A percentile compares a stretch with the other conserved stretches of the same genome.
Conservation (phyloP, 2,113 vertebrate genomes). For the Cochlearius cochlearius region DNA sequence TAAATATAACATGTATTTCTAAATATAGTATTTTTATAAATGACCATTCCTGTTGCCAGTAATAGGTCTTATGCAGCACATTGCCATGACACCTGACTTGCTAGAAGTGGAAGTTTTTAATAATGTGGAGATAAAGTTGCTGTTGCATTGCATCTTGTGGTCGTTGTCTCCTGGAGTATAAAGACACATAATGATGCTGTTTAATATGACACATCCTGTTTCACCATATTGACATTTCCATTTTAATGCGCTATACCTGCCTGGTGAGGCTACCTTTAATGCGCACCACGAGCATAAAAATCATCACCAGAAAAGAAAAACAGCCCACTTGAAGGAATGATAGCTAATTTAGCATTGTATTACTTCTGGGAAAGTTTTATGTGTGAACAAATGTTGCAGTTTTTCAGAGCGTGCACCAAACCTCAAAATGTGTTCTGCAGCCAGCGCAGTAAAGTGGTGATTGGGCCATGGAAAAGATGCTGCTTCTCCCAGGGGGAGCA, state of each 20-base stretch:
- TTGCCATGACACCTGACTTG: not conserved
- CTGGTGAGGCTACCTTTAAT: not conserved
- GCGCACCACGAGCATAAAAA: not conserved
- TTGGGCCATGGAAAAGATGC: not conserved
- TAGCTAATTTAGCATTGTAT: not conserved
- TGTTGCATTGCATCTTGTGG: not conserved
- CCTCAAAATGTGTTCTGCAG: not conserved
- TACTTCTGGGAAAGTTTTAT: slow-evolving; percentile 35
- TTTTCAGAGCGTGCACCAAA: not conserved
- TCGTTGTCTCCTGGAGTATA: not conserved
- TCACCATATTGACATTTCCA: slow-evolving; percentile 24
- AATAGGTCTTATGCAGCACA: not conserved
- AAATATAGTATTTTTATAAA: not conserved
- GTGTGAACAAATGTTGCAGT: not conserved
- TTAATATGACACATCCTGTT: slow-evolving; percentile 18
- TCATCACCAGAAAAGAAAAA: slow-evolving; percentile 5
- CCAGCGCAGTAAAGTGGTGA: not conserved
- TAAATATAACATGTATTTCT: not conserved
- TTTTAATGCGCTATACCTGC: slow-evolving; percentile 38
- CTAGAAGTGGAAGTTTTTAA: not conserved
- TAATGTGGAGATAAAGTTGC: not conserved
- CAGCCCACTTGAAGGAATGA: not conserved
- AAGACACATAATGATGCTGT: slow-evolving; percentile 6
- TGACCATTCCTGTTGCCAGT: not conserved
- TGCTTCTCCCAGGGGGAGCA: not conserved